A percentile compares a stretch with the other conserved stretches of the same genome.
Evolutionary conservation across 2,888 invertebrate species (phyloP).

Genomic region (Pristionchus fissidentatus): DNA sequence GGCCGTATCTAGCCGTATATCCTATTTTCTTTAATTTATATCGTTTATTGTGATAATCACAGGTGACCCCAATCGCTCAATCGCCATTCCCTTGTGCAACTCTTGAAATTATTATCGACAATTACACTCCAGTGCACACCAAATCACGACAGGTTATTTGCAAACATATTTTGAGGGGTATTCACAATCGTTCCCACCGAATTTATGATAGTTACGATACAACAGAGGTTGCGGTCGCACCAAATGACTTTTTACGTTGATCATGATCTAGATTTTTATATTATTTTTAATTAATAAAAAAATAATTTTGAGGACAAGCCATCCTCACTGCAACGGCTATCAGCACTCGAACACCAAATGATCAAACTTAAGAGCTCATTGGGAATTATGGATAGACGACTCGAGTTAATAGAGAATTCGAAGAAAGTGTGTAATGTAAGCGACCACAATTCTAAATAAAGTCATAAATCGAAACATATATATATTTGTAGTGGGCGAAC

Average conservation of each 20-base stretch:
- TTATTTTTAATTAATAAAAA: too few species aligned
- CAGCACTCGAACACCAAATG: neutral
- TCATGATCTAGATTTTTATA: too few species aligned
- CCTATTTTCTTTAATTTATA: too few species aligned
- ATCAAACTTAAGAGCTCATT: neutral
- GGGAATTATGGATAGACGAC: neutral
- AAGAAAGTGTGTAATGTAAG: neutral
- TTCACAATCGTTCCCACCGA: neutral
- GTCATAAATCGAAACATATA: neutral
- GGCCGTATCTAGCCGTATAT: too few species aligned
- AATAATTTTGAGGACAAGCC: neutral
- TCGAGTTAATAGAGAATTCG: neutral
- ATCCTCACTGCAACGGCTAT: neutral
- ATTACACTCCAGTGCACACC: neutral
- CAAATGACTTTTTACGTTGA: too few species aligned
- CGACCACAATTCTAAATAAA: neutral
- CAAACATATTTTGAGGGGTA: too few species aligned
- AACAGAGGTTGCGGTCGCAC: too few species aligned
- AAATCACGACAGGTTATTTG: neutral
- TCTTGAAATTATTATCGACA: conserved; percentile 23
- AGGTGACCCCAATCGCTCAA: neutral
- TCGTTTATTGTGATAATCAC: neutral
- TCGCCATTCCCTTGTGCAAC: neutral
- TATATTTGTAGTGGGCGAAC: neutral
- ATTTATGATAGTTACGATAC: too few species aligned